Base-by-base conservation (phyloP, 2,113 vertebrate species). In the Chloropsis cyanopogon region DNA sequence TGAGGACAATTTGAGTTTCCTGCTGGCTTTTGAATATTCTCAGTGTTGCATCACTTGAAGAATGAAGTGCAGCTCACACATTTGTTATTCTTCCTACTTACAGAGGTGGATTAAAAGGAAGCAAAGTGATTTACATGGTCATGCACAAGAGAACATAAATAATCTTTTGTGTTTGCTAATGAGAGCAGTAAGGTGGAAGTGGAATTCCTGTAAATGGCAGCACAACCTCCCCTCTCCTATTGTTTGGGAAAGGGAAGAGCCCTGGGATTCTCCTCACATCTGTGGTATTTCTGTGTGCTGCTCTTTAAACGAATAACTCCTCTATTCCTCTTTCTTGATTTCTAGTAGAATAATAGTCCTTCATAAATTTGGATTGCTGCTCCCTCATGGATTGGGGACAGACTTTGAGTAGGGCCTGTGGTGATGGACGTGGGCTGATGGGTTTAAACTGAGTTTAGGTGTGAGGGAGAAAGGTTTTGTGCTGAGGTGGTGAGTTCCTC, bases 51-150 rank as follows among this genome's bases (percentile, higher is more conserved):
- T 69, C 81, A 14, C 50, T 66, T 63, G 68, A 81, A 14, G 54
- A 73, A 23, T 49, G 46, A 88, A 83, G 80, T 15, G 42, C 64
- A 59, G 3, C 68, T 57, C 46, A 33, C 61, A 33, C 24, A 8
- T 70, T 92, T 89, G 77, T 75, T 91, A 33, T 75, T 86, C 64
- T 78, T 66, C 61, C 75, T 71, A 6, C 53, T 87, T 78, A 41
- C 16, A 86, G 64, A 90, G 79, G 82, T 80, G 86, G 75, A 76
- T 88, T 75, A 69, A 59, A 75, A 89, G 65, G 65, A 53, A 92
- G 26, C 82, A 42, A 59, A 90, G 82, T 69, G 90, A 64, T 95
- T 92, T 92, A 63, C 84, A 56, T 89, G 77, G 33, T 56, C 24
- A 14, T 59, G 70, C 75, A 88, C 52, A 53, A 29, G 71, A 64